phyloP scores from a whole-genome alignment of 1,140 invertebrate genomes.

The Platorchestia sp. region DNA sequence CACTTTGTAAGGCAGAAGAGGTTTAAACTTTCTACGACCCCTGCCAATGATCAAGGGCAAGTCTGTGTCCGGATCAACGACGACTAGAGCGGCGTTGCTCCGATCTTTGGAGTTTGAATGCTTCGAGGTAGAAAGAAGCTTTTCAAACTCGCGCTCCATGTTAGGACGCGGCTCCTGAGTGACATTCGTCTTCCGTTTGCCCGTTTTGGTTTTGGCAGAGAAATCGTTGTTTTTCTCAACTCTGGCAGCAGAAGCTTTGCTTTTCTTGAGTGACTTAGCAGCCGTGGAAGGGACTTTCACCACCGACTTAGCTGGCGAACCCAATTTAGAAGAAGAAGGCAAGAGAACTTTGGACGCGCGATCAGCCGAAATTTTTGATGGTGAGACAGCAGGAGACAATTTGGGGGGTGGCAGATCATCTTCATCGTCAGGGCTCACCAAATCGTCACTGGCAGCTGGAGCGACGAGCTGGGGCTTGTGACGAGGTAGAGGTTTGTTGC shows the following conservation, averaged over 20 bases:
- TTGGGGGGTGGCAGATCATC: slow-evolving; percentile 18
- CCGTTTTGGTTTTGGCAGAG: not conserved
- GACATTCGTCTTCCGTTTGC: not conserved
- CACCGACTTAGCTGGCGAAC: not conserved
- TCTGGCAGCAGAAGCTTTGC: not conserved
- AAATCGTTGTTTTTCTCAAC: not conserved
- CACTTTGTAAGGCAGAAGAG: slow-evolving; percentile 13
- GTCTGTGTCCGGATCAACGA: not conserved
- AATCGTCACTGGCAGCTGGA: slow-evolving; percentile 55
- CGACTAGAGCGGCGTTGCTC: not conserved
- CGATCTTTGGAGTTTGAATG: not conserved
- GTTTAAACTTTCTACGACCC: slow-evolving; percentile 14
- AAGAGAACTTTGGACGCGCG: not conserved
- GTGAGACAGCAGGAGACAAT: slow-evolving; percentile 24
- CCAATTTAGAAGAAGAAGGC: not conserved
- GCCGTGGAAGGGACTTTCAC: not conserved
- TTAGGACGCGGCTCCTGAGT: not conserved
- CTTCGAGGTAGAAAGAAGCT: not conserved
- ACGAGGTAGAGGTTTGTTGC: slow-evolving; percentile 65
- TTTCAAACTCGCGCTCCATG: slow-evolving; percentile 23
- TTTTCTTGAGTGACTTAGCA: not conserved
- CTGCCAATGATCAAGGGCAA: slow-evolving; percentile 17
- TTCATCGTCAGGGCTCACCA: slow-evolving; percentile 28
- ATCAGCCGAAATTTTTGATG: not conserved
- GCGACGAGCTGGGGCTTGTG: slow-evolving; percentile 66